A percentile compares a stretch with the other conserved stretches of the same genome.
These are phyloP conservation scores for Drosophila burlai DNA, from an alignment of 1,140 invertebrate genomes.

Conservation along the genomic window DNA sequence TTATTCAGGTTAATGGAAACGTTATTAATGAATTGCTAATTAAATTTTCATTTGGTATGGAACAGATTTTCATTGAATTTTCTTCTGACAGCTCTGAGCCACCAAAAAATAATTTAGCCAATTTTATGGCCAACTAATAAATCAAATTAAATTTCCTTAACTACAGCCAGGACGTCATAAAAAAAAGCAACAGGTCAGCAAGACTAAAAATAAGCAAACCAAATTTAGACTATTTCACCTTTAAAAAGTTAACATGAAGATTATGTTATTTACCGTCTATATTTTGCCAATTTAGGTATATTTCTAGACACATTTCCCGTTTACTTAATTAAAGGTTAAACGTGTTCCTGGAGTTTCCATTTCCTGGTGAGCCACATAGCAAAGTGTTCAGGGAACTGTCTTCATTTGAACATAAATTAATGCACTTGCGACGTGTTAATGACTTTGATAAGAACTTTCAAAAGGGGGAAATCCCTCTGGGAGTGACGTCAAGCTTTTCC, in stretches of 20 bases:
- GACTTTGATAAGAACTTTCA: conserved; percentile 16
- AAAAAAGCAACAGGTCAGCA: background rate
- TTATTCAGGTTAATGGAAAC: conserved; percentile 15
- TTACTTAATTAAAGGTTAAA: background rate
- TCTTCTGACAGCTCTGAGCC: background rate
- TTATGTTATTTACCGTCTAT: no score
- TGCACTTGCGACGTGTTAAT: conserved; percentile 5
- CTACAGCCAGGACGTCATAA: background rate
- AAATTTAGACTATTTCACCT: no score
- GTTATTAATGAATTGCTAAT: conserved; percentile 34
- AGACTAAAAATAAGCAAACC: no score
- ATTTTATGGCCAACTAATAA: conserved; percentile 21
- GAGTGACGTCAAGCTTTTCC: conserved; percentile 16
- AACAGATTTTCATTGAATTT: conserved; percentile 1
- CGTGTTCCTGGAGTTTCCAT: background rate
- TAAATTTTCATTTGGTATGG: background rate
- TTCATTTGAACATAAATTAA: conserved; percentile 20
- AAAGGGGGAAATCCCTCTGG: background rate
- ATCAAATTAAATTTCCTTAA: background rate
- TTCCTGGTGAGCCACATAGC: background rate
- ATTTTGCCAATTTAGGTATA: background rate
- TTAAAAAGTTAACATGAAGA: no score
- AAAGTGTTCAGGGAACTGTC: background rate
- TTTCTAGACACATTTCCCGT: background rate
- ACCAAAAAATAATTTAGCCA: background rate